Evolutionary conservation across 2,888 invertebrate species (phyloP), one percentile per base, ranked within the genome.

Genomic region (Stramonita haemastoma): DNA sequence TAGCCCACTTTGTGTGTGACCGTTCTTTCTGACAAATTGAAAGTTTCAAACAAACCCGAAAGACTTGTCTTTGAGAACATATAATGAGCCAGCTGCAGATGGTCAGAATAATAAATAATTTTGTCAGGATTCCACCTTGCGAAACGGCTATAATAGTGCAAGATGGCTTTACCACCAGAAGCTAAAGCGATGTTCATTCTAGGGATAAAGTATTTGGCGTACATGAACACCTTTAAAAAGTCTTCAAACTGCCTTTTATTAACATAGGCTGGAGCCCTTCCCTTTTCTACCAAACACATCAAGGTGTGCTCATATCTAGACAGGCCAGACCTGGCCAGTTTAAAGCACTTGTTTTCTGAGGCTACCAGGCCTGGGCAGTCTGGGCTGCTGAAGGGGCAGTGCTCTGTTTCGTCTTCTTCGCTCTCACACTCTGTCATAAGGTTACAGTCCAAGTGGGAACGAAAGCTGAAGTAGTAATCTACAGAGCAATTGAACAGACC

Each of bases 401-500:
- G 81, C 22, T 81, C 81, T 26, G 36, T 81, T 81, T 81, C 81
- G 26, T 81, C 81, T 26, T 46, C n/a, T 36, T 26, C 46, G 26
- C n/a, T 26, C 17, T 46, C 22, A 81, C 81, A 81, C 26, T 81
- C 81, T 81, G 11, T 46, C 26, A 22, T 26, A 36, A 81, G 81
- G 26, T 81, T 81, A 26, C 81, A 81, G 29, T 81, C 22, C 36
- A 81, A 22, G 22, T 81, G 81, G 36, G 36, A 2, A 22, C 26
- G 29, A 46, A 81, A 81, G 22, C 26, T 46, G 4, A 22, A 81
- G 36, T 81, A 81, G 17, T 46, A 19, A 29, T 22, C 19, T 13
- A 81, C 81, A 46, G 81, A 81, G 22, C 81, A 81, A 81, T 81
- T 81, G 36, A 81, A 81, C 0, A 32, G 19, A 13, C 79, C 79